Conservation (phyloP, 2,797 vertebrate genomes). For the Kryptolebias ocellatus region DNA sequence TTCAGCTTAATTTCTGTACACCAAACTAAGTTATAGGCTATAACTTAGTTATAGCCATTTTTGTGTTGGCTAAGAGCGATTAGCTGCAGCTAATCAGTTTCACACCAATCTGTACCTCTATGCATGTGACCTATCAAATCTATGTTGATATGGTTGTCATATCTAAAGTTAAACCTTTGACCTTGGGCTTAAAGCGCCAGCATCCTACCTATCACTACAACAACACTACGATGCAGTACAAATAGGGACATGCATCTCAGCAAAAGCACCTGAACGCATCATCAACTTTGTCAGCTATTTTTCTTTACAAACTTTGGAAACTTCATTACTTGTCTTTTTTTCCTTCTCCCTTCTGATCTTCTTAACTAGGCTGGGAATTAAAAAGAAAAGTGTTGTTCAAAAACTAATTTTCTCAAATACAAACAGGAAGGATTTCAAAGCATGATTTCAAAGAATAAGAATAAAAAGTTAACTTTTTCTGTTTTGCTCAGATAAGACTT, state of each 20-base stretch:
- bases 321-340: conserved; percentile 50
- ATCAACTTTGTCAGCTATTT: conserved; percentile 53
- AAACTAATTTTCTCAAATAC: conserved; percentile 66
- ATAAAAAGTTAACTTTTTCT: conserved; percentile 45
- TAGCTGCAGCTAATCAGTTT: too few relatives aligned
- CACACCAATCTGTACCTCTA: too few relatives aligned
- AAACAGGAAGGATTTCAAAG: conserved; percentile 55
- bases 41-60: too few relatives aligned
- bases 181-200: too few relatives aligned
- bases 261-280: conserved; percentile 63
- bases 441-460: conserved; percentile 53
- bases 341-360: conserved; percentile 37
- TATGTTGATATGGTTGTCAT: too few relatives aligned
- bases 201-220: too few relatives aligned
- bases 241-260: conserved; percentile 13
- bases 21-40: too few relatives aligned
- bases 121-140: too few relatives aligned
- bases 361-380: conserved; percentile 44
- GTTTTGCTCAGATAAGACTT: conserved; percentile 44
- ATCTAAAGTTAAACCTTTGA: too few relatives aligned
- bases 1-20: too few relatives aligned
- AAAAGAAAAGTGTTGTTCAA: conserved; percentile 54
- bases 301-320: conserved; percentile 37
- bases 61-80: too few relatives aligned
- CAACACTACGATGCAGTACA: too few relatives aligned